These are phyloP conservation scores for Mastigias papua DNA, from an alignment of 30 jellyfish, hydroid and myxozoan species.

Conservation along the genomic window DNA sequence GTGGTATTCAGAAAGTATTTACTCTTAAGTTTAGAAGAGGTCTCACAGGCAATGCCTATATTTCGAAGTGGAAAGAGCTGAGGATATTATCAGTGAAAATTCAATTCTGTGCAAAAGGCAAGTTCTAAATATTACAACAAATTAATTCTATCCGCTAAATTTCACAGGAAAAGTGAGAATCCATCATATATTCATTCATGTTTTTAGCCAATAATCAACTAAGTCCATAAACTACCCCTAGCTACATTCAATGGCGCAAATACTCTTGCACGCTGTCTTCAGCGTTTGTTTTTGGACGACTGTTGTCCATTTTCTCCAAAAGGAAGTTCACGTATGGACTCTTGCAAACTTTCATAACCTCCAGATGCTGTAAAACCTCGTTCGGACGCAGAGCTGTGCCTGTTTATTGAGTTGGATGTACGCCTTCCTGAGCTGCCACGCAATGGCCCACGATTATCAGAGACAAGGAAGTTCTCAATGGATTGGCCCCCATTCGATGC, in stretches of 20 bases:
- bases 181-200: too few relatives aligned
- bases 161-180: too few relatives aligned
- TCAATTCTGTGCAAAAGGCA: too few relatives aligned
- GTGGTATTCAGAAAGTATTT: too few relatives aligned
- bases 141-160: too few relatives aligned
- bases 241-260: neutral
- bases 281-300: neutral
- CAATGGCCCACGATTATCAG: conserved; percentile 64
- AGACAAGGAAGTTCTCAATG: conserved; percentile 39
- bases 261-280: neutral
- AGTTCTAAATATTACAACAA: too few relatives aligned
- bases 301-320: conserved; percentile 30
- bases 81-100: too few relatives aligned
- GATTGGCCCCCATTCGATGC: conserved; percentile 74
- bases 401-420: conserved; percentile 10
- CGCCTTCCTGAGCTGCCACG: conserved; percentile 67
- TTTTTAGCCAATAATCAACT: too few relatives aligned
- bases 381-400: conserved; percentile 70
- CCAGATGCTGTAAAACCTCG: conserved; percentile 62
- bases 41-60: too few relatives aligned
- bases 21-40: too few relatives aligned
- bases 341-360: conserved; percentile 34
- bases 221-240: neutral
- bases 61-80: too few relatives aligned
- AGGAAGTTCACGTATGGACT: conserved; percentile 22